phyloP scores from a whole-genome alignment of 2,113 vertebrate genomes.

The Macrotus californicus region DNA sequence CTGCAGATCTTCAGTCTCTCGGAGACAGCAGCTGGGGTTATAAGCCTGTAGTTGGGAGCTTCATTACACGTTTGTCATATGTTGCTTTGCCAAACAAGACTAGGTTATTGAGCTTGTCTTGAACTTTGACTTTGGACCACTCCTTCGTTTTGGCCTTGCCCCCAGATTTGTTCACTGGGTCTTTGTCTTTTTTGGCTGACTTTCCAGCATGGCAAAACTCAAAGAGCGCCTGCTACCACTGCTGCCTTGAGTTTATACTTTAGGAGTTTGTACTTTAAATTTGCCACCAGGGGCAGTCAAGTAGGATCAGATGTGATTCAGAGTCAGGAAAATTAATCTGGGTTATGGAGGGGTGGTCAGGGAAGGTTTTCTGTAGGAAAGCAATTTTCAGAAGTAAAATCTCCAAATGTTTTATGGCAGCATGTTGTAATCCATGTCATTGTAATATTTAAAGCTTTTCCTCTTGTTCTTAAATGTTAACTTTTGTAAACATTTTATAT shows the following conservation, averaged over 20 bases:
- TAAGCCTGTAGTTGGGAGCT: neutral
- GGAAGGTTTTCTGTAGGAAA: neutral
- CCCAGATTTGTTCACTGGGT: too few species aligned
- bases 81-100: too few species aligned
- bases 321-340: neutral
- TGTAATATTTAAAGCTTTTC: neutral
- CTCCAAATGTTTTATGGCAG: neutral
- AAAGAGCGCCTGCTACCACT: too few species aligned
- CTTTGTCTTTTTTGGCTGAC: too few species aligned
- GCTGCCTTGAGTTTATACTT: too few species aligned
- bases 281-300: neutral
- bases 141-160: too few species aligned
- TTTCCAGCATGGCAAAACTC: too few species aligned
- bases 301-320: neutral
- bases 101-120: too few species aligned
- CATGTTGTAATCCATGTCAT: neutral
- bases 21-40: neutral
- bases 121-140: too few species aligned
- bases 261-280: neutral
- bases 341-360: neutral
- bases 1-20: neutral
- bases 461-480: neutral
- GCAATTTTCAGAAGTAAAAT: neutral
- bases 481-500: neutral
- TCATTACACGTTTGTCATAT: constrained; percentile 69